These are phyloP conservation scores for Melanostoma scalare DNA, from an alignment of 2,888 invertebrate genomes.

Conservation along the genomic window DNA sequence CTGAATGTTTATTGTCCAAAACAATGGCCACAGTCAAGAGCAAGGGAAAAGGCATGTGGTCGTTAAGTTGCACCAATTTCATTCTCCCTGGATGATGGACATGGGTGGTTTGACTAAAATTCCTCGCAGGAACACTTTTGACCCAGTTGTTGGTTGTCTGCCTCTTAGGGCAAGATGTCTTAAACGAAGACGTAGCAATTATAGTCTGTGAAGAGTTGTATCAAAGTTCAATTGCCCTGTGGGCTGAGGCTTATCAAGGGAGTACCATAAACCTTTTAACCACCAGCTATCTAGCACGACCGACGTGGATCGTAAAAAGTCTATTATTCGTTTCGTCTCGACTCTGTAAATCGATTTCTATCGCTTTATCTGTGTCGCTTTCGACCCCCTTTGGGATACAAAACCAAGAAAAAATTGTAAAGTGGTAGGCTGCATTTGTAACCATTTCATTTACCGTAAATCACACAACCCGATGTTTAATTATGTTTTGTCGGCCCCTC, in stretches of 20 bases:
- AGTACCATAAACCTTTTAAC: conserved; percentile 22
- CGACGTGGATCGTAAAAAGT: conserved; percentile 14
- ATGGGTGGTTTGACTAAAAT: conserved; percentile 1
- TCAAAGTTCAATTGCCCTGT: conserved; percentile 41
- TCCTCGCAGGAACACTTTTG: conserved; percentile 39
- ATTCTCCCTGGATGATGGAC: conserved; percentile 2
- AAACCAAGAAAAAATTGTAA: background rate
- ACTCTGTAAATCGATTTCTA: conserved; percentile 10
- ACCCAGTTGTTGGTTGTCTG: conserved; percentile 13
- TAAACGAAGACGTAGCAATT: conserved; percentile 7
- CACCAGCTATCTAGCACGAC: conserved; percentile 13
- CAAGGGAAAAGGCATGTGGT: conserved; percentile 10
- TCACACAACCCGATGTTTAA: conserved; percentile 33
- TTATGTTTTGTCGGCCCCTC: conserved; percentile 11
- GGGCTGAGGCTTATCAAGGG: conserved; percentile 14
- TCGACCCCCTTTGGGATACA: background rate
- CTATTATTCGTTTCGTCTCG: conserved; percentile 7
- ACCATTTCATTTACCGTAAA: conserved; percentile 42
- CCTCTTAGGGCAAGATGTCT: conserved; percentile 22
- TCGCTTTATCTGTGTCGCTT: conserved; percentile 4
- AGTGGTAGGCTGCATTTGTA: conserved; percentile 37
- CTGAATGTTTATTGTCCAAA: conserved; percentile 4
- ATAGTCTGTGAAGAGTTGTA: conserved; percentile 4
- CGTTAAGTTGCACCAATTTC: conserved; percentile 19
- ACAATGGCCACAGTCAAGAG: conserved; percentile 30